phyloP scores from a whole-genome alignment of 2,888 invertebrate genomes.

The Cephonodes hylas region DNA sequence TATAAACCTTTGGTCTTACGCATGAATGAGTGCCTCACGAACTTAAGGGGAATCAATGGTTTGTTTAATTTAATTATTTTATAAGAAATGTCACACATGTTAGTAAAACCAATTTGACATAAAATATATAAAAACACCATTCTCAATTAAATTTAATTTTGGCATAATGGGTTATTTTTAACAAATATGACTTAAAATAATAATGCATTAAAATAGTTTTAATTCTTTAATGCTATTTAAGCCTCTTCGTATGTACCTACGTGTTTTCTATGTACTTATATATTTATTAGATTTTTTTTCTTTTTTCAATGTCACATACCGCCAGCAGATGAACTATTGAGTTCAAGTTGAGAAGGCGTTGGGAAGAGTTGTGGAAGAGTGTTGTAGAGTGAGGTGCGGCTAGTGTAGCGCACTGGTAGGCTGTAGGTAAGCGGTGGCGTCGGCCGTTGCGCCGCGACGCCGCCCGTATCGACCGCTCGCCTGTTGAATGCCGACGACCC shows the following conservation, averaged over 20 bases:
- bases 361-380: slow-evolving; percentile 20
- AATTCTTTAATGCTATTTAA: no score
- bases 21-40: not conserved
- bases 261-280: no score
- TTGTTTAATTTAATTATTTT: slow-evolving; percentile 5
- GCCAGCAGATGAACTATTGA: no score
- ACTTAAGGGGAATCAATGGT: not conserved
- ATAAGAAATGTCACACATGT: not conserved
- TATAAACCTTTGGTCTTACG: slow-evolving; percentile 1
- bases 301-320: not conserved
- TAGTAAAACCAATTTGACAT: not conserved
- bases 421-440: slow-evolving; percentile 45
- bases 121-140: no score
- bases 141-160: no score
- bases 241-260: no score
- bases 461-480: slow-evolving; percentile 75
- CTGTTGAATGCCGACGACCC: slow-evolving; percentile 77
- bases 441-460: slow-evolving; percentile 67
- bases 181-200: no score
- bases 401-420: slow-evolving; percentile 42
- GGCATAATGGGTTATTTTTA: no score
- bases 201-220: no score
- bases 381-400: slow-evolving; percentile 31
- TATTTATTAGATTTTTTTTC: no score
- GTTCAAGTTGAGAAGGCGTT: slow-evolving; percentile 10